These are phyloP conservation scores for Gymnoscopelus braueri DNA, from an alignment of 2,797 vertebrate species.

Conservation along the genomic window DNA sequence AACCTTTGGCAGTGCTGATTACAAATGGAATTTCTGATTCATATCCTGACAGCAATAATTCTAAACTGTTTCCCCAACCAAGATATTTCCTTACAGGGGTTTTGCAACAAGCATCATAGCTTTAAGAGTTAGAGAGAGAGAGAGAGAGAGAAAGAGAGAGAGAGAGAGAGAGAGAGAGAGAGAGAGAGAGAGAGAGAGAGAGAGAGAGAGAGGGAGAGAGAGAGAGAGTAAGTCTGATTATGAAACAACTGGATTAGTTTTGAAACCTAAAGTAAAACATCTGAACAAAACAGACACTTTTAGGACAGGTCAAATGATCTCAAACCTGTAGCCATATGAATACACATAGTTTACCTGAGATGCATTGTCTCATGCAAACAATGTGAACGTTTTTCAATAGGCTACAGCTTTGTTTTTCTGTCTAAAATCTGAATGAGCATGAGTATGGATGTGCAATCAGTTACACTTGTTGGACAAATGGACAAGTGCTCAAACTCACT, in stretches of 20 bases:
- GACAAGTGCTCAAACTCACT: no score
- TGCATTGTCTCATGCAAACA: no score
- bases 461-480: no score
- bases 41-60: constrained; percentile 5
- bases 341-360: no score
- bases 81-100: background rate
- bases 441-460: no score
- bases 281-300: no score
- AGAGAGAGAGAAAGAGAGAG: constrained; percentile 4
- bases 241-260: background rate
- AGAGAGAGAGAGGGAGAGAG: background rate
- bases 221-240: background rate
- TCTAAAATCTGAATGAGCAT: no score
- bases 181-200: background rate
- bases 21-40: background rate
- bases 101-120: background rate
- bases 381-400: no score
- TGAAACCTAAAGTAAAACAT: background rate
- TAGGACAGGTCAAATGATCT: no score
- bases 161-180: constrained; percentile 2
- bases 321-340: no score
- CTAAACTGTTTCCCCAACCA: background rate
- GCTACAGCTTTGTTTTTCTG: no score
- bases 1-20: no score
- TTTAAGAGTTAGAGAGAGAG: background rate